Percentiles rank a stretch among this genome's conserved stretches.
These are phyloP conservation scores for Mus pahari DNA, from an alignment of 2,113 vertebrate species.

Conservation along the genomic window DNA sequence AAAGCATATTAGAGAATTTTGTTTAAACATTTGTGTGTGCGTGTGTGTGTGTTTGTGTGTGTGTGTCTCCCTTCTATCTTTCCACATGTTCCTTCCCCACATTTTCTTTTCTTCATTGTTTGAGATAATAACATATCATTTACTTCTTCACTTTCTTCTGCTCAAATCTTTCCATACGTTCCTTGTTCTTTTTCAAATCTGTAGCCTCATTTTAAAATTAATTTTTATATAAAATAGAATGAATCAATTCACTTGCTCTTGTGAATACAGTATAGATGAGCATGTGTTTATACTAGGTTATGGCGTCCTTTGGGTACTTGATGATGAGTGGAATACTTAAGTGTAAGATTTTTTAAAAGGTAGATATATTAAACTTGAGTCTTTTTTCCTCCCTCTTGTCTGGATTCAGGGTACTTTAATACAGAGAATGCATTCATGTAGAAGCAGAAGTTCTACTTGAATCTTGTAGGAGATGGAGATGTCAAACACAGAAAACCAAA, in stretches of 20 bases:
- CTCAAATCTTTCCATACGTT: not conserved
- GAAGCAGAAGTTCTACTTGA: not conserved
- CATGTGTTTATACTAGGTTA: not conserved
- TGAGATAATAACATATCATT: not conserved
- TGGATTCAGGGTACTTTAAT: not conserved
- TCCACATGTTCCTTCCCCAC: too few relatives aligned
- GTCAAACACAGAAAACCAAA: not conserved
- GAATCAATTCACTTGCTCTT: not conserved
- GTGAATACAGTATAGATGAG: not conserved
- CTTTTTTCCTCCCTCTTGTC: not conserved
- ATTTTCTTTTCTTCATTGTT: not conserved
- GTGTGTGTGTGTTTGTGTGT: not conserved
- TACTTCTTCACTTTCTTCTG: not conserved
- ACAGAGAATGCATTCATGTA: not conserved
- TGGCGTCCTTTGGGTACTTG: not conserved
- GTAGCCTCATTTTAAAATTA: not conserved
- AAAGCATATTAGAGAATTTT: not conserved
- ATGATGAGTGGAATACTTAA: not conserved
- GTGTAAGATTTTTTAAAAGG: not conserved
- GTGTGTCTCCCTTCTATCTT: not conserved
- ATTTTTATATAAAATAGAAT: not conserved
- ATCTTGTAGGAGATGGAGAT: not conserved
- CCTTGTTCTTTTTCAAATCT: not conserved
- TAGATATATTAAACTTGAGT: not conserved
- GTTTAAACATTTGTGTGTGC: not conserved